Evolutionary conservation across 2,797 vertebrate species (phyloP).

Genomic region (Threskiornis aethiopicus): DNA sequence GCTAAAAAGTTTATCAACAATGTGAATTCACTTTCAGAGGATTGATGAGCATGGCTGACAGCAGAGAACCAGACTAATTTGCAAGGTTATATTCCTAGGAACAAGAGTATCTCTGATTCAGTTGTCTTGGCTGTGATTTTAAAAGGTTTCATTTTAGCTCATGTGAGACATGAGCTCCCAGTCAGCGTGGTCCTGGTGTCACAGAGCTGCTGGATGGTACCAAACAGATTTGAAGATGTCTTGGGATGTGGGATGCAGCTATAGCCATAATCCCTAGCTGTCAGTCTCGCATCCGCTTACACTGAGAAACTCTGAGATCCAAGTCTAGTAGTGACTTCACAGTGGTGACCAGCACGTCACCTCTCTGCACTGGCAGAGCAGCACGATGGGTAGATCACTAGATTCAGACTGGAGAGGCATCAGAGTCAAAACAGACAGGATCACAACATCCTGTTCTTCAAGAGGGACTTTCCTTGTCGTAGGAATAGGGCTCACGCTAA

Average conservation of each 20-base stretch:
- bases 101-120: neutral
- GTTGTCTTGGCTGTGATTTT: neutral
- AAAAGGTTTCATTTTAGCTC: neutral
- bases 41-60: neutral
- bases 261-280: neutral
- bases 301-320: neutral
- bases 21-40: neutral
- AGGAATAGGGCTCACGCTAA: neutral
- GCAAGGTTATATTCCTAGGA: neutral
- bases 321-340: neutral
- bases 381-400: neutral
- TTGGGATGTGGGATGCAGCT: neutral
- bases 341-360: neutral
- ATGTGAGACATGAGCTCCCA: neutral
- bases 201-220: neutral
- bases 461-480: neutral
- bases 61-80: neutral
- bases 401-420: neutral
- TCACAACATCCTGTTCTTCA: neutral
- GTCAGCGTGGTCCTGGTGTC: neutral
- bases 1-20: neutral
- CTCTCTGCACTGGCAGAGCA: neutral
- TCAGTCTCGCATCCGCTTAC: neutral
- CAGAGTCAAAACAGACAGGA: neutral
- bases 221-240: neutral